phyloP scores from a whole-genome alignment of 2,113 vertebrate genomes.

The Beaufortia kweichowensis region DNA sequence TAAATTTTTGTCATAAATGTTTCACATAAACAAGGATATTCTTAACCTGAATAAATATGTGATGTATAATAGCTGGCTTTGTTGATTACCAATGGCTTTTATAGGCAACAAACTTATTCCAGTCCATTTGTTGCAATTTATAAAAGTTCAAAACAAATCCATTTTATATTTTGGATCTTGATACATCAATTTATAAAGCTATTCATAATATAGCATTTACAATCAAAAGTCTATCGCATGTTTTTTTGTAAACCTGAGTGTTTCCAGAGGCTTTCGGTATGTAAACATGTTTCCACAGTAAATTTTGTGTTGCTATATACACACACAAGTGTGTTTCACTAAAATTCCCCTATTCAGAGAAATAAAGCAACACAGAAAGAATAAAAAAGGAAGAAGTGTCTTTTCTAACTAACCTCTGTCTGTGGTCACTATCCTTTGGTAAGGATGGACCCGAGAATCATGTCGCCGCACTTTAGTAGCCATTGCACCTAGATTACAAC shows the following conservation, averaged over 20 bases:
- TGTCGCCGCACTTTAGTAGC: constrained; percentile 85
- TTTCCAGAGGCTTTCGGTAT: constrained; percentile 7
- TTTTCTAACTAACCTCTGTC: constrained; percentile 85
- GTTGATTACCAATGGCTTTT: neutral
- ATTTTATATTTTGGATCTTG: neutral
- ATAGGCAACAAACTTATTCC: neutral
- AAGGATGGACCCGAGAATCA: constrained; percentile 86
- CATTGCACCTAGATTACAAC: constrained; percentile 84
- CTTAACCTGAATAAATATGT: neutral
- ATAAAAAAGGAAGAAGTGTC: constrained; percentile 64
- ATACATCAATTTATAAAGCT: neutral
- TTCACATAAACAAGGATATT: neutral
- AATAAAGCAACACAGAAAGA: constrained; percentile 31
- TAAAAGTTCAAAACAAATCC: neutral
- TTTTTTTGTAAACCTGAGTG: constrained; percentile 17
- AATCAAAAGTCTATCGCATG: neutral
- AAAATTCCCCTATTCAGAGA: neutral
- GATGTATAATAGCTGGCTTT: neutral
- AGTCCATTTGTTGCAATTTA: constrained; percentile 1
- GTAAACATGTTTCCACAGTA: constrained; percentile 12
- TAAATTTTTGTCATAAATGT: constrained; percentile 67
- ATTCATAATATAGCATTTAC: neutral
- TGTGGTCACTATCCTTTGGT: constrained; percentile 88
- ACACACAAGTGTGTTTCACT: neutral
- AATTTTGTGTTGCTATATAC: neutral